Evolutionary conservation across 2,888 invertebrate genomes (phyloP), one percentile per base, ranked within the genome.

Genomic region (Tillus elongatus): DNA sequence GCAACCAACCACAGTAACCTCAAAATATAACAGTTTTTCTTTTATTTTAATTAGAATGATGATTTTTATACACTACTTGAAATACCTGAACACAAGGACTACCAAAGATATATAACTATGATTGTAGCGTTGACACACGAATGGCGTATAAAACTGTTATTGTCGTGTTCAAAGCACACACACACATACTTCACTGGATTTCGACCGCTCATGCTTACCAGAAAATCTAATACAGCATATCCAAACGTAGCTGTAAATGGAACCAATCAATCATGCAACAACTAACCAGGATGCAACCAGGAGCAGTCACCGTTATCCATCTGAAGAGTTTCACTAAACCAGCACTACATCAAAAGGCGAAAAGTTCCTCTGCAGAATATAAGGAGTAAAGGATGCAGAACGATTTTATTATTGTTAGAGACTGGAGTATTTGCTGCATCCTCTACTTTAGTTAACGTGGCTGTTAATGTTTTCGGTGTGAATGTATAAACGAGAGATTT

Each of bases 1-100:
- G 58, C 48, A 58, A 60, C 58, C 57, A 54, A 58, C 57, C 58
- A 58, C 46, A 54, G 41, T 39, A 56, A 57, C 57, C 57, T 58
- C 58, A 56, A 37, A 39, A 40, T 33, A 15, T 43, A 43, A 37
- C 45, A 44, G 40, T 49, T 51, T 45, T 49, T 48, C 47, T 47
- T 45, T 43, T 44, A 44, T 38, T 47, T 40, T 40, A 39, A n/a
- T n/a, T n/a, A n/a, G n/a, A n/a, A n/a, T n/a, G n/a, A n/a, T n/a
- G n/a, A n/a, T n/a, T n/a, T n/a, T n/a, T n/a, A n/a, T n/a, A n/a
- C n/a, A n/a, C n/a, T n/a, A n/a, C n/a, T 36, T 40, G 39, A 41
- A 41, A 37, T 51, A 51, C 49, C 51, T 50, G 50, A 50, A 42
- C 36, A 44, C 37, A 54, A 47, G 50, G 50, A 57, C 56, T 49